Evolutionary conservation across 35 echinoderm and acorn worm genomes (phyloP).

Genomic region (Hemicentrotus pulcherrimus): DNA sequence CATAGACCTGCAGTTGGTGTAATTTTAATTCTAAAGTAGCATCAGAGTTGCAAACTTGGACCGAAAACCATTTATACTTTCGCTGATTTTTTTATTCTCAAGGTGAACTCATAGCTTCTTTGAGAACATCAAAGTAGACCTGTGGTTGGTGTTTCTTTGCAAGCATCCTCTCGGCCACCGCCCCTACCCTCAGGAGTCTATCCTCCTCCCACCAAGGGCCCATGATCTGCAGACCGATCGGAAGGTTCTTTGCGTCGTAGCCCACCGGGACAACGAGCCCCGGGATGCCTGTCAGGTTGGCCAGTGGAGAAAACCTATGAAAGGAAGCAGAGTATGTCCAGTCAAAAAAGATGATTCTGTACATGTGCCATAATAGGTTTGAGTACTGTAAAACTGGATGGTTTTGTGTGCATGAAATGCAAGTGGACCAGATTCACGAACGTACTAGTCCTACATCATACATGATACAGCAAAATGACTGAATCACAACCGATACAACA

Average conservation of each 20-base stretch:
- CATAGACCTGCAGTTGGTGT: constrained; percentile 41
- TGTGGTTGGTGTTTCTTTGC: constrained; percentile 51
- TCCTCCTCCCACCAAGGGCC: constrained; percentile 93
- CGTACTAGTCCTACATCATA: too few species aligned
- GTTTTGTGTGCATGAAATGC: too few species aligned
- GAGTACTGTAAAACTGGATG: too few species aligned
- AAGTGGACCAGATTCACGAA: too few species aligned
- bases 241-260: constrained; percentile 68
- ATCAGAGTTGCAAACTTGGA: not conserved
- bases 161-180: constrained; percentile 61
- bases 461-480: too few species aligned
- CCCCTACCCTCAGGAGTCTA: constrained; percentile 62
- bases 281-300: constrained; percentile 75
- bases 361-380: too few species aligned
- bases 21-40: not conserved
- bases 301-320: constrained; percentile 74
- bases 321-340: not conserved
- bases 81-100: too few species aligned
- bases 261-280: constrained; percentile 76
- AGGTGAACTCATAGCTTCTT: not conserved
- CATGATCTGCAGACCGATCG: constrained; percentile 86
- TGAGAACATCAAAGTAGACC: constrained; percentile 58
- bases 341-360: not conserved
- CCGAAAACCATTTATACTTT: too few species aligned
- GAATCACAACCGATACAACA: too few species aligned